Evolutionary conservation across 2,888 invertebrate species (phyloP), one percentile per base, ranked within the genome.

Genomic region (Drosophila mimica): DNA sequence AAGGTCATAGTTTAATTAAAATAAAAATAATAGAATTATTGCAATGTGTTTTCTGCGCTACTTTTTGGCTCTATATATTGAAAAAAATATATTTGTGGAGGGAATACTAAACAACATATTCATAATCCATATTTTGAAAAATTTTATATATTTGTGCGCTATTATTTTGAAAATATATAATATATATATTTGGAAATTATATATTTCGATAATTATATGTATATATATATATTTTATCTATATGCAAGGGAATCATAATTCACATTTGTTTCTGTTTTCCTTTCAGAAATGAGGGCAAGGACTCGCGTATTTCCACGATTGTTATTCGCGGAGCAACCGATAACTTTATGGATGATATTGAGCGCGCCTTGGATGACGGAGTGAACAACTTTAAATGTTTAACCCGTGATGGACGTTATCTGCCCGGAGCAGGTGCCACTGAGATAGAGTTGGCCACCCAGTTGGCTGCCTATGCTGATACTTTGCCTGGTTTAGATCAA

Each of bases 301-400:
- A 98, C 87, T 97, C 97, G 5, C 96, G 96, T 59, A 97, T 99
- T 74, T 95, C 99, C 1, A 99, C 99, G 0, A 95, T 99, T 82
- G 96, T 99, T 15, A 95, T 99, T 73, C 95, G 99, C 79, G 99
- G 99, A 1, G 97, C 99, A 1, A 99, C 99, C 6, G 98, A 99
- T 82, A 99, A 99, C 93, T 97, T 97, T 91, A 98, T 99, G 98
- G 99, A 99, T 93, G 99, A 99, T 90, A 97, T 99, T 89, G 99
- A 99, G 94, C 95, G 99, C 73, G 98, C 99, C 33, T 96, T 99
- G 88, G 99, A 99, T 93, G 99, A 99, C 94, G 99, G 99, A 73
- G 98, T 99, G 28, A 99, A 99, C 92, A 99, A 98, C 38, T 99
- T 98, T 94, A 99, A 99, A 93, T 97, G 97, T 61, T 94, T 98